These are phyloP conservation scores for Limnephilus rhombicus DNA, from an alignment of 2,888 invertebrate genomes.

Conservation along the genomic window DNA sequence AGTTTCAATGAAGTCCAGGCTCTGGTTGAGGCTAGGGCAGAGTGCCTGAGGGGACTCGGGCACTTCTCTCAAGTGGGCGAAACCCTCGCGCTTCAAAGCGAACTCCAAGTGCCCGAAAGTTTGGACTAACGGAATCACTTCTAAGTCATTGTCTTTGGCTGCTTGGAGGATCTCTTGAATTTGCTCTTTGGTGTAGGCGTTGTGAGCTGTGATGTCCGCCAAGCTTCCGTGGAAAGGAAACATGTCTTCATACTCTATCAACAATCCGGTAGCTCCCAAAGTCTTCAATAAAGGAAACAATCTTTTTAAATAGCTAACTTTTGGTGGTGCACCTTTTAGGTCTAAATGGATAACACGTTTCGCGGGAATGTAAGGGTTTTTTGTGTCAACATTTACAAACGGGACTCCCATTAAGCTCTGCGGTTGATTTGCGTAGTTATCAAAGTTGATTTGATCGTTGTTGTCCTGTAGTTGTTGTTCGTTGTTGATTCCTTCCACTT, in stretches of 20 bases:
- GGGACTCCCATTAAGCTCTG: constrained; percentile 73
- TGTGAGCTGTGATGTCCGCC: constrained; percentile 76
- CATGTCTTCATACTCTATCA: constrained; percentile 90
- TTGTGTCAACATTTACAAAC: constrained; percentile 71
- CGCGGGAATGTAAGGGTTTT: constrained; percentile 74
- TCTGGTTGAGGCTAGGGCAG: constrained; percentile 82
- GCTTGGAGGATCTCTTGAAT: constrained; percentile 77
- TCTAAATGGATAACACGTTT: constrained; percentile 82
- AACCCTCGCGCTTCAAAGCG: constrained; percentile 82
- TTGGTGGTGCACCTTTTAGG: constrained; percentile 85
- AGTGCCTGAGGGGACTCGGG: constrained; percentile 83
- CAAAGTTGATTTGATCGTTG: constrained; percentile 65
- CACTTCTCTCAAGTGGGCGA: constrained; percentile 81
- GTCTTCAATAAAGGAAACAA: constrained; percentile 78
- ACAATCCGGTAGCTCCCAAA: constrained; percentile 84
- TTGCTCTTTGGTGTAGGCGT: constrained; percentile 79
- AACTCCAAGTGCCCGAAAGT: constrained; percentile 89
- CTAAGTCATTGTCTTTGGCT: constrained; percentile 78
- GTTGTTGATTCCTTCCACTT: constrained; percentile 69
- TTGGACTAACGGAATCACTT: constrained; percentile 86
- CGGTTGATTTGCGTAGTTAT: constrained; percentile 70
- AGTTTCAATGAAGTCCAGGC: constrained; percentile 80
- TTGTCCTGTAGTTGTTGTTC: constrained; percentile 67
- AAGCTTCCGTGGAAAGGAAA: constrained; percentile 84
- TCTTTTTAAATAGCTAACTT: constrained; percentile 79